These are phyloP conservation scores for Allygus modestus DNA, from an alignment of 2,888 invertebrate genomes.

Conservation along the genomic window DNA sequence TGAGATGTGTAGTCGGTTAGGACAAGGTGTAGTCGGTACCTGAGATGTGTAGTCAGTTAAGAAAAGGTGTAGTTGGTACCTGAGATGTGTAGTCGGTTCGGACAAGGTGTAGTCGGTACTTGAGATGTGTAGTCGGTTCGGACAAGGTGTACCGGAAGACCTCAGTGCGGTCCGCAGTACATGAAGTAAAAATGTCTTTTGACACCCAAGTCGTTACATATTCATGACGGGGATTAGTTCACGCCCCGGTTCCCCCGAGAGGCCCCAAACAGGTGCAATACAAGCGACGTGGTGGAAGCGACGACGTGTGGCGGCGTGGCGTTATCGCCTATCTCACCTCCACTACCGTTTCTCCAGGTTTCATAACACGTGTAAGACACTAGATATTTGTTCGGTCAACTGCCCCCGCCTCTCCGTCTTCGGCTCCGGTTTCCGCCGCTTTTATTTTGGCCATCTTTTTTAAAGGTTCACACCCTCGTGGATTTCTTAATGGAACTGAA, in stretches of 20 bases:
- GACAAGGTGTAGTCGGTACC: too few species aligned
- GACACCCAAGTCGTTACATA: neutral
- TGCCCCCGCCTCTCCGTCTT: neutral
- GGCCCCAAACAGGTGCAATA: neutral
- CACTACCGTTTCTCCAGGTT: neutral
- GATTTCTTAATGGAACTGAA: conserved; percentile 58
- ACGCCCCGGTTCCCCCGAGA: neutral
- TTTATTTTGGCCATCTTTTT: conserved; percentile 57
- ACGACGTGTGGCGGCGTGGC: neutral
- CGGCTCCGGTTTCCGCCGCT: conserved; percentile 47
- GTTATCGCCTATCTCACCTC: neutral
- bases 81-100: too few species aligned
- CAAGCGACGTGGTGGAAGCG: conserved; percentile 13
- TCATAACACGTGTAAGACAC: conserved; percentile 38
- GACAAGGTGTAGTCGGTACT: too few species aligned
- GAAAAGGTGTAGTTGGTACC: too few species aligned
- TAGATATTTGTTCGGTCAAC: conserved; percentile 26
- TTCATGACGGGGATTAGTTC: conserved; percentile 21
- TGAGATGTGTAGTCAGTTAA: too few species aligned
- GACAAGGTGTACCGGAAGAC: too few species aligned
- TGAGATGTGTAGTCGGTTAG: too few species aligned
- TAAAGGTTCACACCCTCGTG: conserved; percentile 54
- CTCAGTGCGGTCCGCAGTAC: neutral
- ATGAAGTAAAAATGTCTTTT: neutral
- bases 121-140: too few species aligned